phyloP scores from a whole-genome alignment of 2,888 invertebrate species.

The Belgica antarctica region DNA sequence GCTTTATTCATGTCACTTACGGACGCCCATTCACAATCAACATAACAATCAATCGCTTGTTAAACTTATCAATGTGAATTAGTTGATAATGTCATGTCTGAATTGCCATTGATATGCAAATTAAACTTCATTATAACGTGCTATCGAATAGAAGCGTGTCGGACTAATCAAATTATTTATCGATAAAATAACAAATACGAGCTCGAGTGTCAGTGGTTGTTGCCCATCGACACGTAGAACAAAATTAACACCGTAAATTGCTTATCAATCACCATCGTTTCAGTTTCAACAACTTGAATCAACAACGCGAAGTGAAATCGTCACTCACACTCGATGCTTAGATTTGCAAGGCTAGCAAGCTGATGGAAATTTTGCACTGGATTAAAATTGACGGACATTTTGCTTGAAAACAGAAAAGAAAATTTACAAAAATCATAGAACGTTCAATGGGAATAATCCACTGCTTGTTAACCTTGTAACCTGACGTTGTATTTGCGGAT shows the following conservation, averaged over 20 bases:
- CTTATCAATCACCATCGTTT: conserved; percentile 24
- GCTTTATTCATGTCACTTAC: conserved; percentile 5
- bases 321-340: background rate
- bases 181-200: conserved; percentile 25
- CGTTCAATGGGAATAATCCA: too few relatives aligned
- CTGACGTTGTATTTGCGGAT: too few relatives aligned
- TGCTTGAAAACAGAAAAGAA: background rate
- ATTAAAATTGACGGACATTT: too few relatives aligned
- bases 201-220: background rate
- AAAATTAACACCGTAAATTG: conserved; percentile 11
- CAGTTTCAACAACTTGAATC: conserved; percentile 8
- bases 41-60: conserved; percentile 10
- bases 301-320: too few relatives aligned
- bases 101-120: conserved; percentile 38
- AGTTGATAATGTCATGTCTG: conserved; percentile 11
- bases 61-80: conserved; percentile 11
- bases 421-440: too few relatives aligned
- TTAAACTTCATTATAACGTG: background rate
- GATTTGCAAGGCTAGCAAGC: too few relatives aligned
- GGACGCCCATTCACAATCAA: background rate
- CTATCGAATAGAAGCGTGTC: conserved; percentile 13
- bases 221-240: conserved; percentile 12
- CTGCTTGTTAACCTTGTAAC: too few relatives aligned
- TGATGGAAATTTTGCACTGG: too few relatives aligned
- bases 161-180: conserved; percentile 20